Conservation (phyloP, 1,140 invertebrate genomes). For the Saxidomus purpurata region DNA sequence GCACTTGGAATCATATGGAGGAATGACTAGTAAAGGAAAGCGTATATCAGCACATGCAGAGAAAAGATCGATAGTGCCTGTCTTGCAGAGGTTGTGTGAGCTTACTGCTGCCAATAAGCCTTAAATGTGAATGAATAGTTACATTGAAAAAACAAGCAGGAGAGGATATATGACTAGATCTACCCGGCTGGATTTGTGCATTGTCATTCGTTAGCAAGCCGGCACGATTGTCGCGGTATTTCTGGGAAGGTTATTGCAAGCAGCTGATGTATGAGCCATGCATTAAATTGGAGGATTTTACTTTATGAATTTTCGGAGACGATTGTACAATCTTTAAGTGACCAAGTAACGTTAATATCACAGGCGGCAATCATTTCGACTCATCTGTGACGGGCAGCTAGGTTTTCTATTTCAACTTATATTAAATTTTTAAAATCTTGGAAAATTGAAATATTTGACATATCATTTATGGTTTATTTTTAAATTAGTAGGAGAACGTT, state of each 20-base stretch:
- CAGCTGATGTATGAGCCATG: no score
- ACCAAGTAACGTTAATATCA: not conserved
- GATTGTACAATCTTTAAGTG: not conserved
- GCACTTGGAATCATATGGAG: not conserved
- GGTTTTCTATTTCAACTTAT: no score
- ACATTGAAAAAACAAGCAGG: not conserved
- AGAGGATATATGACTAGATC: not conserved
- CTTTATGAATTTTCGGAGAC: no score
- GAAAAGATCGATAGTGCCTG: not conserved
- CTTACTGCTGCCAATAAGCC: not conserved
- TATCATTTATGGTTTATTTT: no score
- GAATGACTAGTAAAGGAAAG: not conserved
- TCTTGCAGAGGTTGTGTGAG: not conserved
- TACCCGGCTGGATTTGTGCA: slow-evolving; percentile 1
- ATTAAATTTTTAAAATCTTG: no score
- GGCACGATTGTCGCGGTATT: no score
- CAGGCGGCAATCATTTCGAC: not conserved
- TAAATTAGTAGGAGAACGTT: no score
- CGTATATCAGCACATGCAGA: not conserved
- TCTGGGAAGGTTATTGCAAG: no score
- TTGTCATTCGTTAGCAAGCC: not conserved
- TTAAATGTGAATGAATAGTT: not conserved
- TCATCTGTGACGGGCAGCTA: no score
- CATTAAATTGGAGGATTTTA: no score
- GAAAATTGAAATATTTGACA: no score